Conservation (phyloP, 2,113 vertebrate species). For the Ia io region DNA sequence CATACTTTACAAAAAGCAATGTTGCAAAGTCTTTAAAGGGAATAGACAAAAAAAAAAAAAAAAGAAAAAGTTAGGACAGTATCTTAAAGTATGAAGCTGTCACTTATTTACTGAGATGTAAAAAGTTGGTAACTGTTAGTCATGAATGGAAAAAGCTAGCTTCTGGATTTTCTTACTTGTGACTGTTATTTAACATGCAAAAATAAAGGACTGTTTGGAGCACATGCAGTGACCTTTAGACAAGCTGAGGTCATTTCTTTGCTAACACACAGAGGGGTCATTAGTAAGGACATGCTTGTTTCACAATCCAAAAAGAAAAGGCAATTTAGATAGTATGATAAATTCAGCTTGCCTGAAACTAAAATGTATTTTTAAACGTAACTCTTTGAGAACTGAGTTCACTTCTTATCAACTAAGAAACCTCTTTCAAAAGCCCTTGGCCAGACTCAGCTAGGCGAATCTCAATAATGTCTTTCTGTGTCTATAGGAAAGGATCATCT, state of each 20-base stretch:
- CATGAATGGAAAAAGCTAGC: conserved; percentile 40
- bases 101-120: neutral
- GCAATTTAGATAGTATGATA: conserved; percentile 25
- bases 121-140: neutral
- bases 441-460: conserved; percentile 25
- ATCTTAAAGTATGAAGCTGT: neutral
- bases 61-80: neutral
- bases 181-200: conserved; percentile 48
- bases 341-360: conserved; percentile 55
- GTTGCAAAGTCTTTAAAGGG: conserved; percentile 1
- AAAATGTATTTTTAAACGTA: conserved; percentile 66
- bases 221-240: conserved; percentile 40
- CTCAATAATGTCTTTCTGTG: conserved; percentile 36
- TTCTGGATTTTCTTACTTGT: conserved; percentile 56
- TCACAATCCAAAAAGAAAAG: conserved; percentile 51
- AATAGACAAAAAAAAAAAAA: neutral
- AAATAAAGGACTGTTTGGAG: conserved; percentile 38
- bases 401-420: conserved; percentile 53
- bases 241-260: conserved; percentile 49
- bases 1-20: neutral
- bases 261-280: conserved; percentile 61
- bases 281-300: conserved; percentile 45
- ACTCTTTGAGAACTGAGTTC: conserved; percentile 45
- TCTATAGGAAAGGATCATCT: conserved; percentile 32
- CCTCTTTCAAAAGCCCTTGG: conserved; percentile 54